Conservation (phyloP, 2,888 invertebrate genomes). For the Melieria omissa region DNA sequence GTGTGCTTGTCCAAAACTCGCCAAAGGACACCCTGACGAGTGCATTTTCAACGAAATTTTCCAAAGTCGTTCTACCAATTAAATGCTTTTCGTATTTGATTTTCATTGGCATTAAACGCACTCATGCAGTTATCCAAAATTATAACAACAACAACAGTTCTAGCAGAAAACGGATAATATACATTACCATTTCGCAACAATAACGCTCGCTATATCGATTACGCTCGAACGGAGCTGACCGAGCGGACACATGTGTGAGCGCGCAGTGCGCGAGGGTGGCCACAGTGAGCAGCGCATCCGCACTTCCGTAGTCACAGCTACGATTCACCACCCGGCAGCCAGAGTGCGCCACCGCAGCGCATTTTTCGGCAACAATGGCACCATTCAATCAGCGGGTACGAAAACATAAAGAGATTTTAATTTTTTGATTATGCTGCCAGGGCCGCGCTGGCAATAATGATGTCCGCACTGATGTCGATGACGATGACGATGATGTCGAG, state of each 20-base stretch:
- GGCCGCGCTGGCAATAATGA: neutral
- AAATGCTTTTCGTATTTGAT: conserved; percentile 25
- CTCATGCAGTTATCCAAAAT: conserved; percentile 26
- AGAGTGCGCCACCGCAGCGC: neutral
- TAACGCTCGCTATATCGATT: conserved; percentile 43
- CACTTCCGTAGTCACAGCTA: neutral
- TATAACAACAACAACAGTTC: conserved; percentile 34
- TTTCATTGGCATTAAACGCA: conserved; percentile 36
- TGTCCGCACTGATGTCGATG: neutral
- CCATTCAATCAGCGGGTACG: conserved; percentile 62
- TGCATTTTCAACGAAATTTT: no score
- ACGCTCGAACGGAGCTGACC: conserved; percentile 44
- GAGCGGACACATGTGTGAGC: conserved; percentile 12
- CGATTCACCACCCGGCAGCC: conserved; percentile 12
- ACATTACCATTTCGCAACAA: conserved; percentile 30
- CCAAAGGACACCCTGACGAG: no score
- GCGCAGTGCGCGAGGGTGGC: neutral
- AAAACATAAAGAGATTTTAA: conserved; percentile 66
- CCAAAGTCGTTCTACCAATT: conserved; percentile 7
- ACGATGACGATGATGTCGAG: conserved; percentile 7
- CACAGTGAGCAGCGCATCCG: neutral
- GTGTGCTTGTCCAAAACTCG: no score
- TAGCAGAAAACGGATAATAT: conserved; percentile 26
- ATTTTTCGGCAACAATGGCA: conserved; percentile 56
- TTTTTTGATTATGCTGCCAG: conserved; percentile 62